Percentiles rank a stretch among this genome's conserved stretches.
Conservation (phyloP, 1,140 invertebrate genomes). For the Pectinophora gossypiella region DNA sequence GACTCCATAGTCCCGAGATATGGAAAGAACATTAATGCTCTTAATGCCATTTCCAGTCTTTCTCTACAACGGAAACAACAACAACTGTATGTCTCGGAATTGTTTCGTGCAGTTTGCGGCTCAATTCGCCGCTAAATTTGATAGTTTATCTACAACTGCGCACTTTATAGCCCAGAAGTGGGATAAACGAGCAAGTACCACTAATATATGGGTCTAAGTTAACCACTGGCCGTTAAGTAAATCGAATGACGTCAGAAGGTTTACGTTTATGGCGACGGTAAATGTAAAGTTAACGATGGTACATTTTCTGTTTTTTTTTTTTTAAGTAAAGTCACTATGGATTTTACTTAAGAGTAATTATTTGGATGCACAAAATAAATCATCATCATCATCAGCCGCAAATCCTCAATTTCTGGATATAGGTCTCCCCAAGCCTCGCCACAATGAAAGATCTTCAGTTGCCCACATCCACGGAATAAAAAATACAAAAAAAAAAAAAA, state of each 20-base stretch:
- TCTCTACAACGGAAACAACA: too few species aligned
- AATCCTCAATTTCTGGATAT: too few species aligned
- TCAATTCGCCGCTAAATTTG: slow-evolving; percentile 51
- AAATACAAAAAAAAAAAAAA: too few species aligned
- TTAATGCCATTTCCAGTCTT: too few species aligned
- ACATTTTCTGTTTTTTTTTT: background rate
- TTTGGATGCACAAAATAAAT: too few species aligned
- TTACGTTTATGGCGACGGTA: background rate
- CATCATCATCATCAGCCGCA: too few species aligned
- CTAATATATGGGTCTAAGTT: background rate
- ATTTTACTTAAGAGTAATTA: background rate
- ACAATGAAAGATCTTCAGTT: too few species aligned
- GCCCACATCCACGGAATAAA: too few species aligned
- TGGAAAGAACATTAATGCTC: too few species aligned
- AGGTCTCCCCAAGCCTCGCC: too few species aligned
- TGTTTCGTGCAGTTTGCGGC: slow-evolving; percentile 47
- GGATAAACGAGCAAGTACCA: background rate
- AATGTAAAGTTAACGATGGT: background rate
- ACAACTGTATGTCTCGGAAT: slow-evolving; percentile 30
- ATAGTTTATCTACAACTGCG: slow-evolving; percentile 53
- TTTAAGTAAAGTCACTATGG: background rate
- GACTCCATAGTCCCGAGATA: too few species aligned
- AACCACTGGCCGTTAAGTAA: background rate
- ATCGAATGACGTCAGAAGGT: background rate
- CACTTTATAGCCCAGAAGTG: slow-evolving; percentile 26